Base-by-base conservation (phyloP, 2,888 invertebrate genomes). In the Ptycholaimellus sp. region DNA sequence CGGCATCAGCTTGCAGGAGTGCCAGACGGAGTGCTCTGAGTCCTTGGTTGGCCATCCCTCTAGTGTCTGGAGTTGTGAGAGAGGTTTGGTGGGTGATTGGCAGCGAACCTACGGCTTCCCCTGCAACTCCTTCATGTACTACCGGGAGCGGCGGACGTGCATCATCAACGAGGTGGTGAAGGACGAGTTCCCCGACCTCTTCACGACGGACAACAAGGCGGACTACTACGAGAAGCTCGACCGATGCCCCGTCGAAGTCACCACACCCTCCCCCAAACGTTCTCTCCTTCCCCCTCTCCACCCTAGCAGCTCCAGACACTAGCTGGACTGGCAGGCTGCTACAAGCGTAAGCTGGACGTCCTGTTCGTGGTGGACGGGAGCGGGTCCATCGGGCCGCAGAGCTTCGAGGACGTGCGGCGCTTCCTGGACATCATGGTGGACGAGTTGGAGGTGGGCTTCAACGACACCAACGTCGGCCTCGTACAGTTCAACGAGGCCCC, bases 291-390 rank as follows among this genome's bases (percentile, higher is more conserved):
- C 9, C 9, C 25, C 9, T 7, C 7, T 25, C 9, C 7, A 7
- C 25, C 13, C 7, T 25, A 13, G 7, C 9, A 9, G 25, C 25
- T 13, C 7, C 13, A 25, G 25, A 7, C 25, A 25, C 7, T 6
- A 23, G 25, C 7, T 19, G 13, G 31, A 9, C 7, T 6, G 6
- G 25, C 7, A 6, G 25, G 7, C 6, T 14, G 33, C 16, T 3
- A 6, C 14, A 14, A 14, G 3, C 32, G 18, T 3, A 18, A 25
- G 16, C 18, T 31, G 14, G 39, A 35, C 29, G 13, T 36, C n/a
- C 3, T 36, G 14, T 20, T 39, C 21, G 32, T 39, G 19, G 25
- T 39, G 2, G 39, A 39, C 32, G 29, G 39, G 9, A 35, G 35
- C 27, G 39, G 39, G 7, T 20, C 21, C 18, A 36, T 39, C 21